Evolutionary conservation across 2,797 vertebrate species (phyloP).

Genomic region (Enteromius unitaeniatus): DNA sequence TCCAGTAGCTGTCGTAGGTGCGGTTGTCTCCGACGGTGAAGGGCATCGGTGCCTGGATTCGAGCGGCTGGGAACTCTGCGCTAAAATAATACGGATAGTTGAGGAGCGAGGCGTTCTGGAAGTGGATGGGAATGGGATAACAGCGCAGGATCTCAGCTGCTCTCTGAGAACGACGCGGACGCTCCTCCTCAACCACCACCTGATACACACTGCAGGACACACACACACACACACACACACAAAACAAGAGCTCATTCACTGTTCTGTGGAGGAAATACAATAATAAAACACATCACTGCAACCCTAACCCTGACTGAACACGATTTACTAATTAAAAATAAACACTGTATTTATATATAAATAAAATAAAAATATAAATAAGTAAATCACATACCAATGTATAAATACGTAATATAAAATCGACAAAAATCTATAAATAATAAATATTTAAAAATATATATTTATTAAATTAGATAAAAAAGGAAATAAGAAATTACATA

Average conservation of each 20-base stretch:
- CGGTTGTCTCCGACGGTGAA: conserved; percentile 88
- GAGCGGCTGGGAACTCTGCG: conserved; percentile 86
- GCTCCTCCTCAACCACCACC: conserved; percentile 91
- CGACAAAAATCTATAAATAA: too few relatives aligned
- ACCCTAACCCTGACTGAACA: too few relatives aligned
- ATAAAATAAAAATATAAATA: too few relatives aligned
- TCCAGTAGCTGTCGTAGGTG: conserved; percentile 87
- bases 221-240: not conserved
- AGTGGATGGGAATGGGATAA: conserved; percentile 91
- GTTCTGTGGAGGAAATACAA: not conserved
- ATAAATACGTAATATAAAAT: too few relatives aligned
- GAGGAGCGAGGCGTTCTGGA: conserved; percentile 86
- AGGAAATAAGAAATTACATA: not conserved
- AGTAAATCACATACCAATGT: too few relatives aligned
- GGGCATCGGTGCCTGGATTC: conserved; percentile 76
- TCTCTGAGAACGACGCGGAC: conserved; percentile 85
- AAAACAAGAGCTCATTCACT: not conserved
- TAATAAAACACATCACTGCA: too few relatives aligned
- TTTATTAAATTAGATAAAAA: not conserved
- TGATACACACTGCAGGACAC: conserved; percentile 86
- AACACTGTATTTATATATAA: too few relatives aligned
- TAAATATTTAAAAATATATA: too few relatives aligned
- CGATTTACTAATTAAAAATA: too few relatives aligned
- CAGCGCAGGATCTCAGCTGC: conserved; percentile 92
- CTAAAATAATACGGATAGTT: conserved; percentile 92